These are phyloP conservation scores for Coenobita brevimanus DNA, from an alignment of 1,140 invertebrate genomes.

Conservation along the genomic window DNA sequence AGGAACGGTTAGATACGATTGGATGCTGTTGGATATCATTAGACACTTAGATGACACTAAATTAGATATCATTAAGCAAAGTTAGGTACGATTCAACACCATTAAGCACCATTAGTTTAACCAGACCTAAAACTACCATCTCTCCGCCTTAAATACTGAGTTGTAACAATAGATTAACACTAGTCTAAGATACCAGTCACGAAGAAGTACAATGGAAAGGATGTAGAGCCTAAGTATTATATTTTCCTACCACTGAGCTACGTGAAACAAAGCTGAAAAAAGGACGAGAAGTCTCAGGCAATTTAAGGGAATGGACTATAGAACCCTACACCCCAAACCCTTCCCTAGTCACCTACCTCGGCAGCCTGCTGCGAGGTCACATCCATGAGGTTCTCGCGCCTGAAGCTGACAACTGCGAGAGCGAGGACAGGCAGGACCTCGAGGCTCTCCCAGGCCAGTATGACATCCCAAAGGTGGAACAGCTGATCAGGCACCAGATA, in stretches of 20 bases:
- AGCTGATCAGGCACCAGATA: slow-evolving; percentile 94
- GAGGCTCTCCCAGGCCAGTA: slow-evolving; percentile 92
- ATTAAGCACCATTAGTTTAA: too few species aligned
- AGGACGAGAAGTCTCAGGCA: background rate
- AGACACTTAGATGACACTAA: too few species aligned
- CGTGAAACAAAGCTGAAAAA: background rate
- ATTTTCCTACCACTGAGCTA: too few species aligned
- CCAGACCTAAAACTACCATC: too few species aligned
- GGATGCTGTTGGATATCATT: too few species aligned
- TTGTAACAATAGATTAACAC: too few species aligned
- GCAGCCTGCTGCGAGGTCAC: slow-evolving; percentile 88
- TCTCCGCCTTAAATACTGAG: too few species aligned
- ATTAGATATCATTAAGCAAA: too few species aligned
- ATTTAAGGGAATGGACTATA: slow-evolving; percentile 43
- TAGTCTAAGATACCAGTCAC: too few species aligned
- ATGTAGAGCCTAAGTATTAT: too few species aligned
- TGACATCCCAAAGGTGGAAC: slow-evolving; percentile 91
- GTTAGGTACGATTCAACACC: too few species aligned
- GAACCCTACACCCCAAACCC: background rate
- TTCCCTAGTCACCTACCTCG: slow-evolving; percentile 77
- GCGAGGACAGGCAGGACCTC: slow-evolving; percentile 91
- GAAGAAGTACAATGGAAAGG: too few species aligned
- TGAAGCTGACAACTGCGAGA: slow-evolving; percentile 91
- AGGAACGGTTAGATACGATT: slow-evolving; percentile 47
- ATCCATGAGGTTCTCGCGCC: slow-evolving; percentile 93